Evolutionary conservation across 1,140 invertebrate genomes (phyloP), one percentile per base, ranked within the genome.

Genomic region (Heliothis subflexa): DNA sequence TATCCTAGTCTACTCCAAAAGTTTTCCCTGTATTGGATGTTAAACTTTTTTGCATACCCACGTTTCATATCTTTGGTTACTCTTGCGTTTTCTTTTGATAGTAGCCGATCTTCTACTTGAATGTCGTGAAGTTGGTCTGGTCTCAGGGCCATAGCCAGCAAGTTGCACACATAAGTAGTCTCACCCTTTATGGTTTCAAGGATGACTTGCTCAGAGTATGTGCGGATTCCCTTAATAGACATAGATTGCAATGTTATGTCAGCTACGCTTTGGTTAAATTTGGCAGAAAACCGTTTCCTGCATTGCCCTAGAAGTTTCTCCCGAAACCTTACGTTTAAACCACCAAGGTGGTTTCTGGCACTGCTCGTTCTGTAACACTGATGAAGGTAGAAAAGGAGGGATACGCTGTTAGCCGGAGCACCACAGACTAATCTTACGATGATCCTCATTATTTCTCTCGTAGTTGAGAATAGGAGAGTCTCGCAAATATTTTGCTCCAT

Each of bases 231-330:
- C 49, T 86, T 88, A 33, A 94, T 93, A 10, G 86, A 72, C 81
- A 87, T 92, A 0, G 86, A 78, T 25, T 77, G 33, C 7, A 90
- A 18, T 0, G 87, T 92, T 12, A 94, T 94, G 18, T 88, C 89
- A 14, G 87, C 89, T 4, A 93, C 80, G 61, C 90, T 93, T 66
- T 90, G 83, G 57, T 88, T 84, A 16, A 94, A 77, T 72, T 90
- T 91, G 16, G 64, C 82, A 0, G 85, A 73, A 7, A 93, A 50
- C n/a, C 88, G 83, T 81, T 90, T 92, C 59, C 89, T 86, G 72
- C 89, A 94, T 68, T 91, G 88, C 11, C 91, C 90, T 7, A 93
- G 72, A 21, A 93, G 81, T 74, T 93, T 94, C 79, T 93, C 93
- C 0, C 91, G 87, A 49, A 93, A 81, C 74, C 81, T 91, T 7